Base-by-base conservation (phyloP, 2,113 vertebrate genomes). In the Stigmatopora nigra region DNA sequence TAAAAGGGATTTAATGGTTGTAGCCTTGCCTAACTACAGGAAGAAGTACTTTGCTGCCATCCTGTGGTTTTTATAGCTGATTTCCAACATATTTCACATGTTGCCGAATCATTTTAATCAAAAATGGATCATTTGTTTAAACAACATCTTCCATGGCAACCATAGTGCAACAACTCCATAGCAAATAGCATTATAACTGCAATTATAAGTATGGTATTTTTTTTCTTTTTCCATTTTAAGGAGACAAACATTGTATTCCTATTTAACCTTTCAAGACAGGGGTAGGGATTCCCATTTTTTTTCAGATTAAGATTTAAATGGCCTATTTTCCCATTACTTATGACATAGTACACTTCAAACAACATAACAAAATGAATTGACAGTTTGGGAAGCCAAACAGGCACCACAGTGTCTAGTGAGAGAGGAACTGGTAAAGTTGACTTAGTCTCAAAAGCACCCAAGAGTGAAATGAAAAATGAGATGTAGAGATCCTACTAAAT, bases 401-500 rank as follows among this genome's bases (percentile, higher is more conserved):
- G 49, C 13, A 65, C 64, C 61, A 70, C 68, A 68, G 51, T 19
- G n/a, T 52, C 51, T 52, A 59, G 74, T 61, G 71, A 62, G 47
- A 72, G 69, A 61, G 46, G 66, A 83, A 70, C 66, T 57, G 75
- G 25, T 3, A 14, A 53, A 63, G 68, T 83, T 82, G 77, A 78
- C 76, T 70, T 62, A 60, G 0, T 22, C 61, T 67, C 75, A 13
- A 4, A 46, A 9, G 51, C 17, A 9, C 47, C 16, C 47, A 49
- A 49, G 15, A 49, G 47, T 16, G 15, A 16, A 7, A 49, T 49
- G 47, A 49, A 4, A 17, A 49, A 49, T 52, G 19, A n/a, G 16
- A 49, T 49, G 48, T 7, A 49, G 49, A 52, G 9, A 22, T 53
- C 51, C 51, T 22, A 12, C 12, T 13, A 53, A 53, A 22, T 22